Conservation (phyloP, 1,140 invertebrate genomes). For the Plectrocnemia conspersa region DNA sequence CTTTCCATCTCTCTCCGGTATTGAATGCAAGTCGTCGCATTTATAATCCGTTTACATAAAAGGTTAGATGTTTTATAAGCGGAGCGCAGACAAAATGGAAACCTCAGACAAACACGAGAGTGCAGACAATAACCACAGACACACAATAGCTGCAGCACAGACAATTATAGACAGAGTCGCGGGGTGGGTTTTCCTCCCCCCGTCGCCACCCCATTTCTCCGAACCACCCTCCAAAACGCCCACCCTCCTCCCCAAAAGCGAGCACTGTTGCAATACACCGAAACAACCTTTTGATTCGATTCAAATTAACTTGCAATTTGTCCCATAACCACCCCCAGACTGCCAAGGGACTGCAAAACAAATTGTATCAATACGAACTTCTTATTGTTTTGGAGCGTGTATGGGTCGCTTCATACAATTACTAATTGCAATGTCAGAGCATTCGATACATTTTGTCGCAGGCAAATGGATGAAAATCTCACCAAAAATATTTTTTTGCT, state of each 20-base stretch:
- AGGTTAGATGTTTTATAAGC: constrained; percentile 23
- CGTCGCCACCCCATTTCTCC: neutral
- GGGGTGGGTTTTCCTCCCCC: neutral
- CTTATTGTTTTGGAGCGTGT: too few species aligned
- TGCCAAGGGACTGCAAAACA: too few species aligned
- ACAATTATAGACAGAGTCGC: constrained; percentile 19
- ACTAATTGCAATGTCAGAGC: constrained; percentile 9
- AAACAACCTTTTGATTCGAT: constrained; percentile 4
- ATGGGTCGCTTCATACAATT: too few species aligned
- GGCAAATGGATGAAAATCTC: constrained; percentile 5
- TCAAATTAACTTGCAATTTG: constrained; percentile 1
- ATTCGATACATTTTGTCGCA: constrained; percentile 4
- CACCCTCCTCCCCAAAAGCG: constrained; percentile 3
- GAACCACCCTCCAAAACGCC: neutral
- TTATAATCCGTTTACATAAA: constrained; percentile 11
- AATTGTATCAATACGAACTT: too few species aligned
- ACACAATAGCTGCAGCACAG: constrained; percentile 15
- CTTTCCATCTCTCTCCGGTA: too few species aligned
- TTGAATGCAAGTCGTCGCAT: too few species aligned
- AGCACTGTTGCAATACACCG: neutral
- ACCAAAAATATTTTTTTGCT: neutral
- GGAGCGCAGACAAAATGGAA: constrained; percentile 22
- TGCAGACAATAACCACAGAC: constrained; percentile 25
- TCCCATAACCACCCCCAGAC: too few species aligned
- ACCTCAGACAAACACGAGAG: constrained; percentile 25